Conservation (phyloP, 53 echinoderm and acorn worm species). For the Pentamera pediparva region DNA sequence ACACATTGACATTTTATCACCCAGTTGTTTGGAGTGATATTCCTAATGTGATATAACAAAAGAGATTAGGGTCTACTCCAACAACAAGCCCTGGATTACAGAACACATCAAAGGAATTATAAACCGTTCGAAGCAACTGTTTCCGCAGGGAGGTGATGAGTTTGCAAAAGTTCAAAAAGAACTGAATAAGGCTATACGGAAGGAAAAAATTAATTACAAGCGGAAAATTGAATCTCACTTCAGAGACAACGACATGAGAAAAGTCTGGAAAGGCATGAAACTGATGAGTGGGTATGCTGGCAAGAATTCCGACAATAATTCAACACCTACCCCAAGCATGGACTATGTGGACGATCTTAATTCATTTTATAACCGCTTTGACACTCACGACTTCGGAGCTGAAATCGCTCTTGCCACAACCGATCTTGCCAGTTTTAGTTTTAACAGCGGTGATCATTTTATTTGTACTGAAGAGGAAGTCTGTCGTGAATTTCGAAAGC, state of each 20-base stretch:
- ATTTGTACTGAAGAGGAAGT: conserved; percentile 11
- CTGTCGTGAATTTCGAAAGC: not conserved
- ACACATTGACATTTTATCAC: too few species aligned
- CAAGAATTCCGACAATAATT: not conserved
- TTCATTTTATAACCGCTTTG: conserved; percentile 33
- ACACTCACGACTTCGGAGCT: conserved; percentile 3
- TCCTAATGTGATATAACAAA: not conserved
- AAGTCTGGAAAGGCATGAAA: conserved; percentile 4
- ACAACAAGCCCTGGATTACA: not conserved
- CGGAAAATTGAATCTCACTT: not conserved
- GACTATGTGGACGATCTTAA: conserved; percentile 30
- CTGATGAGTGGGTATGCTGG: conserved; percentile 18
- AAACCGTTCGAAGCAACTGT: not conserved
- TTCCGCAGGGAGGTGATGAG: not conserved
- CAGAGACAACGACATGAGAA: not conserved
- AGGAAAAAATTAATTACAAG: not conserved
- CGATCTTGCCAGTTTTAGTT: not conserved
- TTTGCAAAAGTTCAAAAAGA: not conserved
- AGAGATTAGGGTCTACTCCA: not conserved
- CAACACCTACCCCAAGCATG: not conserved
- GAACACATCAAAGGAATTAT: not conserved
- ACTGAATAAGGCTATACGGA: not conserved
- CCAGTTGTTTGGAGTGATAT: too few species aligned
- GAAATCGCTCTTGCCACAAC: not conserved
- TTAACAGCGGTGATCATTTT: not conserved